These are phyloP conservation scores for Oscheius sp. DNA, from an alignment of 2,888 invertebrate species.

Conservation along the genomic window DNA sequence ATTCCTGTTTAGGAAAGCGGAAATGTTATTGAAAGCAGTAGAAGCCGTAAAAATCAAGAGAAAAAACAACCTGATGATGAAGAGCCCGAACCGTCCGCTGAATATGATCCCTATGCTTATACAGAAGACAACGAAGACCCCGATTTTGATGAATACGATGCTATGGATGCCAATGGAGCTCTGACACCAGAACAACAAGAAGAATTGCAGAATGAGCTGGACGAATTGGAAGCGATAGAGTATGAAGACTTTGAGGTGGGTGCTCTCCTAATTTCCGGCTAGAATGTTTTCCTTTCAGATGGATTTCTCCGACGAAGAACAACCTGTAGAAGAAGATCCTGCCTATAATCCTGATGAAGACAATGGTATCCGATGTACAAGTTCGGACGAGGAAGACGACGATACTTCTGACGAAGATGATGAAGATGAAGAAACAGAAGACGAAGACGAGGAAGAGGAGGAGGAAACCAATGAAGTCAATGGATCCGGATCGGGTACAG, in stretches of 20 bases:
- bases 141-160: slow-evolving; percentile 22
- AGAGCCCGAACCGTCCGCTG: slow-evolving; percentile 7
- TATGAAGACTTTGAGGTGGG: slow-evolving; percentile 8
- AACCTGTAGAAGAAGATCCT: neutral
- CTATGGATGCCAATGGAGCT: neutral
- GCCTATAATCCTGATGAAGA: neutral
- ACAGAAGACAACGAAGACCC: slow-evolving; percentile 8
- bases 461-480: neutral
- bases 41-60: neutral
- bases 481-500: neutral
- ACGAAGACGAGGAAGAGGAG: neutral
- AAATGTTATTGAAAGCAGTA: slow-evolving; percentile 14
- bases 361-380: slow-evolving; percentile 13
- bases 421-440: slow-evolving; percentile 5
- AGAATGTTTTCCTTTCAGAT: slow-evolving; percentile 8
- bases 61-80: neutral
- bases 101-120: slow-evolving; percentile 11
- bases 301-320: slow-evolving; percentile 24
- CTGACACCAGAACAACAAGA: slow-evolving; percentile 19
- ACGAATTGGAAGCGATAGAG: slow-evolving; percentile 30
- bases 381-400: neutral
- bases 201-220: slow-evolving; percentile 32
- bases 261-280: neutral
- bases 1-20: slow-evolving; percentile 1
- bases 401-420: slow-evolving; percentile 1